phyloP scores from a whole-genome alignment of 2,797 vertebrate genomes.

The Cyprinodon diabolis region DNA sequence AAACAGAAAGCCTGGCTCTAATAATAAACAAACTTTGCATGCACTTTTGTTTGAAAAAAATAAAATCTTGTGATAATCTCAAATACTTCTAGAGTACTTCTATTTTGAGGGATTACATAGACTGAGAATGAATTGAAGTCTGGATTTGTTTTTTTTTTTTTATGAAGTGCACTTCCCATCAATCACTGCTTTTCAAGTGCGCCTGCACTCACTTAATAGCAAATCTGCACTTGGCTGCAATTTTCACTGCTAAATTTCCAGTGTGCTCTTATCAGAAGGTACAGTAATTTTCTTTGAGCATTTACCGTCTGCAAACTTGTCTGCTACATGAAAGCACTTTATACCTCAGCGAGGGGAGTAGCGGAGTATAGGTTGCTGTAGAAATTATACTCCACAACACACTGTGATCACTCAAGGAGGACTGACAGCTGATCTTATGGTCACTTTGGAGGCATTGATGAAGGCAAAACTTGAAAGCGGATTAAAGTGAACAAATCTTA shows the following conservation, averaged over 20 bases:
- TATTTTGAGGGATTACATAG: neutral
- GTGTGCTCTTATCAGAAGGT: neutral
- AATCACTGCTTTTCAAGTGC: constrained; percentile 3
- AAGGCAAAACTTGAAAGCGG: neutral
- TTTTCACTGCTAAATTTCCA: neutral
- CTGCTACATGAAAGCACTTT: constrained; percentile 1
- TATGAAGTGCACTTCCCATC: constrained; percentile 1
- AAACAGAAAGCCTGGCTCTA: neutral
- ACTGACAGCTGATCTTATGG: neutral
- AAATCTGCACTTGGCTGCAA: constrained; percentile 10
- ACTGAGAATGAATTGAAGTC: neutral
- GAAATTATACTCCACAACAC: constrained; percentile 2
- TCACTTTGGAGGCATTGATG: constrained; percentile 16
- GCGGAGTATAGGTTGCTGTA: neutral
- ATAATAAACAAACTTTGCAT: neutral
- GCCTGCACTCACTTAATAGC: constrained; percentile 9
- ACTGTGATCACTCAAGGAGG: constrained; percentile 4
- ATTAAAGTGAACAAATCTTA: neutral
- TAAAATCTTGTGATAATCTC: neutral
- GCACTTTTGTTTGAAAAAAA: neutral
- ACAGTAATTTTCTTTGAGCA: constrained; percentile 6
- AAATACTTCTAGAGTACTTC: neutral
- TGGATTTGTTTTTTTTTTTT: neutral
- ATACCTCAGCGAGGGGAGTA: constrained; percentile 3
- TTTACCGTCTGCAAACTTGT: constrained; percentile 5